Conservation (phyloP, 2,113 vertebrate species). For the Rhegmatorhina hoffmannsi region DNA sequence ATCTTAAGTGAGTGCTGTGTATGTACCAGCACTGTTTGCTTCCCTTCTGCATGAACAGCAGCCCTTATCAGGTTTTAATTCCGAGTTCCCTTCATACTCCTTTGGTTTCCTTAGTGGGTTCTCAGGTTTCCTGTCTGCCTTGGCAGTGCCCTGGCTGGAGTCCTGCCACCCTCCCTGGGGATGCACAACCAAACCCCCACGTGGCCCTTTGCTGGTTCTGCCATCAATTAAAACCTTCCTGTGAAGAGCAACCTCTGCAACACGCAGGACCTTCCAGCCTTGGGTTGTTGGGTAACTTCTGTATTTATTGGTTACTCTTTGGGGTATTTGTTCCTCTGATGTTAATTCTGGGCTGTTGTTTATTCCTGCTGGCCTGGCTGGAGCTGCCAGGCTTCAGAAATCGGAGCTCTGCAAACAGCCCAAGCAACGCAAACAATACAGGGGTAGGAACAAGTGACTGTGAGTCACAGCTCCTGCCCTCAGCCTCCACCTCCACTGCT, state of each 20-base stretch:
- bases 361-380: not conserved
- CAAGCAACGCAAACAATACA: conserved; percentile 16
- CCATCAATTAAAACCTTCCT: not conserved
- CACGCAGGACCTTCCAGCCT: not conserved
- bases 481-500: conserved; percentile 29
- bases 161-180: not conserved
- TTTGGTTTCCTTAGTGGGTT: not conserved
- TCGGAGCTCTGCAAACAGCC: not conserved
- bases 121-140: not conserved
- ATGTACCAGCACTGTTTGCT: not conserved
- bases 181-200: not conserved
- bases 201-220: not conserved
- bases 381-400: conserved; percentile 3
- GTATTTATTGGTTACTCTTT: not conserved
- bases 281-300: not conserved
- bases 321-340: not conserved
- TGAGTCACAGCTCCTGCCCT: not conserved
- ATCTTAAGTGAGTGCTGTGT: not conserved
- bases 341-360: not conserved
- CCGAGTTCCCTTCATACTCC: not conserved
- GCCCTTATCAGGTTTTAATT: not conserved
- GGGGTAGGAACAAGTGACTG: not conserved
- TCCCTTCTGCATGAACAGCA: not conserved
- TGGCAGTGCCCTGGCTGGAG: not conserved
- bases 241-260: not conserved